phyloP scores from a whole-genome alignment of 64 coral and sea anemone species.

The Pocillopora damicornis region DNA sequence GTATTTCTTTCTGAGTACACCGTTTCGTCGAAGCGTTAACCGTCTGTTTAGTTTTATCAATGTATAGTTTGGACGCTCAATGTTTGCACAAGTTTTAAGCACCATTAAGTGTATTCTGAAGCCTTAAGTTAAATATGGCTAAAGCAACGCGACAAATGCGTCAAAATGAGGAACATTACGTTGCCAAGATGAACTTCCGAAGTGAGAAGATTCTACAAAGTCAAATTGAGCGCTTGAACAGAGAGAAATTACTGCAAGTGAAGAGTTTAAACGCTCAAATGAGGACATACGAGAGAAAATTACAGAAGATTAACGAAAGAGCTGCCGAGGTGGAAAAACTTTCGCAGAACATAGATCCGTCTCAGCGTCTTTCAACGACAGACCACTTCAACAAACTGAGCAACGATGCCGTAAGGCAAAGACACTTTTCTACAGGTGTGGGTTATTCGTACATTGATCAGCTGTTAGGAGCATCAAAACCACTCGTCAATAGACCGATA shows the following conservation, averaged over 20 bases:
- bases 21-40: not conserved
- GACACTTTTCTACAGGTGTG: slow-evolving; percentile 14
- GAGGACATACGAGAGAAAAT: slow-evolving; percentile 42
- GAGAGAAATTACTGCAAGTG: slow-evolving; percentile 49
- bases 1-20: too few species aligned
- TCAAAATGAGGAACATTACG: slow-evolving; percentile 52
- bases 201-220: slow-evolving; percentile 47
- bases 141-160: slow-evolving; percentile 33
- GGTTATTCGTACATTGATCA: slow-evolving; percentile 47
- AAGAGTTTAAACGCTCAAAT: slow-evolving; percentile 45
- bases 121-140: slow-evolving; percentile 22
- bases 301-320: slow-evolving; percentile 48
- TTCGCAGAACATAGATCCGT: slow-evolving; percentile 21
- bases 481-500: slow-evolving; percentile 44
- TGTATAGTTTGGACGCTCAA: not conserved
- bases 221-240: slow-evolving; percentile 56
- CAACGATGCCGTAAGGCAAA: slow-evolving; percentile 21
- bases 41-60: not conserved
- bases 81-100: slow-evolving; percentile 5
- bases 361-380: slow-evolving; percentile 5
- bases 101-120: not conserved
- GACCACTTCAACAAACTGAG: slow-evolving; percentile 24
- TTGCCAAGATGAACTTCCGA: slow-evolving; percentile 67
- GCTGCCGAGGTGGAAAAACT: slow-evolving; percentile 40
- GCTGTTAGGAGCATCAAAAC: slow-evolving; percentile 32